Evolutionary conservation across 2,888 invertebrate species (phyloP).

Genomic region (Agriotes lineatus): DNA sequence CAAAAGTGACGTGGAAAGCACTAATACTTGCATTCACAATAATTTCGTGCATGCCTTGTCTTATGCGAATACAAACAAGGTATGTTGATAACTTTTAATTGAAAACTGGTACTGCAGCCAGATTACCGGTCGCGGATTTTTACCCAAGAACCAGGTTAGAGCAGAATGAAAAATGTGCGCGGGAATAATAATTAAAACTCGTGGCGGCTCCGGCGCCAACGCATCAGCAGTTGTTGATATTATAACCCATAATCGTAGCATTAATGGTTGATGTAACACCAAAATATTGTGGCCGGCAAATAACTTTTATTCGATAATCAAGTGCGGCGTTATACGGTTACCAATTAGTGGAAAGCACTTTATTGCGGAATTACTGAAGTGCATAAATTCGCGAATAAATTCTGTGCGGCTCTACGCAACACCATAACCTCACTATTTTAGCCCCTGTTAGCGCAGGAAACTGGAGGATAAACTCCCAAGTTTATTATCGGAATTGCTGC

Average conservation of each 20-base stretch:
- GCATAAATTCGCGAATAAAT: constrained; percentile 11
- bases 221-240: not conserved
- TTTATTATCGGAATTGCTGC: constrained; percentile 29
- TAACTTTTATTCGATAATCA: not conserved
- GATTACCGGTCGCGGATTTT: not conserved
- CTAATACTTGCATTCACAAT: constrained; percentile 10
- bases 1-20: constrained; percentile 14
- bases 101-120: not conserved
- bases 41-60: not conserved
- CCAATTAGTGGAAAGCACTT: not conserved
- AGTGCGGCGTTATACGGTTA: not conserved
- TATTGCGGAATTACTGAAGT: not conserved
- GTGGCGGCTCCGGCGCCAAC: not conserved
- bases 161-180: too few species aligned
- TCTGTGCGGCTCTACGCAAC: not conserved
- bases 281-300: not conserved
- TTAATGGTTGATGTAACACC: not conserved
- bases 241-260: not conserved
- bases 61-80: not conserved
- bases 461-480: constrained; percentile 17
- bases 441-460: constrained; percentile 17
- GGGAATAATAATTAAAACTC: not conserved
- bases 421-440: constrained; percentile 28
- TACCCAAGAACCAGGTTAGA: not conserved
- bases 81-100: constrained; percentile 1